These are phyloP conservation scores for Buphagus erythrorhynchus DNA, from an alignment of 2,797 vertebrate genomes.

Conservation along the genomic window DNA sequence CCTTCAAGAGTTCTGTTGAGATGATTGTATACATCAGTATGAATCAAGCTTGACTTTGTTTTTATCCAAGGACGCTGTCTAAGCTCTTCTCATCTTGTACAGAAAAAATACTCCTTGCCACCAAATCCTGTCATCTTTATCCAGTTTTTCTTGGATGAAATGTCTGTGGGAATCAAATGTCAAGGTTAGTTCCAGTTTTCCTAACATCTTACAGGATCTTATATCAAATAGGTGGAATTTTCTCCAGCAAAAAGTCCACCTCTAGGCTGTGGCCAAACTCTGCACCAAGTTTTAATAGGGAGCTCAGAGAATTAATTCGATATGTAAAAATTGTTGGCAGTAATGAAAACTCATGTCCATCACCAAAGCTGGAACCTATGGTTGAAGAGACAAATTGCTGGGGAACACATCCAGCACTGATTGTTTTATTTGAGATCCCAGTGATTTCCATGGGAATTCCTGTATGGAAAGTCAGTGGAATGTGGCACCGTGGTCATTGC, in stretches of 20 bases:
- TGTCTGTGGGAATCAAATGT: neutral
- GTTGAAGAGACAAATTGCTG: neutral
- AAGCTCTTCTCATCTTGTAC: neutral
- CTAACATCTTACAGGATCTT: neutral
- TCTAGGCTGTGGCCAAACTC: slow-evolving; percentile 16
- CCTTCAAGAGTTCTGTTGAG: neutral
- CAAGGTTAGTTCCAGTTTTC: neutral
- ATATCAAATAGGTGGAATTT: neutral
- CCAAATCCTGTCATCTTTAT: neutral
- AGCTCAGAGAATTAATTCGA: slow-evolving; percentile 67
- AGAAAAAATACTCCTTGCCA: neutral
- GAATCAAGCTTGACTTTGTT: neutral
- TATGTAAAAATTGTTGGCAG: slow-evolving; percentile 49
- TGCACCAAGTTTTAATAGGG: slow-evolving; percentile 35
- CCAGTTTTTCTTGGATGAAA: neutral
- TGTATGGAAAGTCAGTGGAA: neutral
- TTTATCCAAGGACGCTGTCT: neutral
- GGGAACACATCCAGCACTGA: neutral
- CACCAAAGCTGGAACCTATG: neutral
- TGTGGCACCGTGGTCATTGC: neutral
- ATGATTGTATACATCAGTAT: neutral
- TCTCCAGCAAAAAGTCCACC: neutral
- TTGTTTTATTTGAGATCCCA: neutral
- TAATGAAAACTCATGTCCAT: neutral
- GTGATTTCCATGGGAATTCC: neutral